phyloP scores from a whole-genome alignment of 2,797 vertebrate species.

The Rhodeus uyekii region DNA sequence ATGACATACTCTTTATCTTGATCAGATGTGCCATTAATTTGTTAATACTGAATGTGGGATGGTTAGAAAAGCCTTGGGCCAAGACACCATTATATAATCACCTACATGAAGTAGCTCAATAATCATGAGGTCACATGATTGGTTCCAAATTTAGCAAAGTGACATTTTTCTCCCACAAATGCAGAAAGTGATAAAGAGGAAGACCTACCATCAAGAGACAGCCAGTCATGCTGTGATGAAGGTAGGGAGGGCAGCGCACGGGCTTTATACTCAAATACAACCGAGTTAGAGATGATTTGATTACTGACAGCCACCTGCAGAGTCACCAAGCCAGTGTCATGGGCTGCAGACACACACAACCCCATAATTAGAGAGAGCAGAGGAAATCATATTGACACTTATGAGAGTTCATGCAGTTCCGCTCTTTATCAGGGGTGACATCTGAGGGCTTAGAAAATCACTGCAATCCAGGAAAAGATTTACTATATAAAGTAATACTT shows the following conservation, averaged over 20 bases:
- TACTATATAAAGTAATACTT: background rate
- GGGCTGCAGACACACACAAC: slow-evolving; percentile 76
- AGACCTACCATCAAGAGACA: slow-evolving; percentile 93
- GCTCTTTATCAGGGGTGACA: background rate
- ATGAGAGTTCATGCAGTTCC: slow-evolving; percentile 42
- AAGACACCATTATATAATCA: slow-evolving; percentile 33
- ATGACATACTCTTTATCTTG: background rate
- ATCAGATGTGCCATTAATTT: slow-evolving; percentile 22
- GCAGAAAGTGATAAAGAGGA: background rate
- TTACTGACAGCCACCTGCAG: slow-evolving; percentile 98
- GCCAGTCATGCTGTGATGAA: slow-evolving; percentile 98
- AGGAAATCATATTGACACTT: background rate
- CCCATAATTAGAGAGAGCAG: slow-evolving; percentile 49
- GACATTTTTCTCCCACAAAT: background rate
- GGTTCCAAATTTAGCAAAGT: slow-evolving; percentile 13
- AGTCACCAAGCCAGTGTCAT: slow-evolving; percentile 97
- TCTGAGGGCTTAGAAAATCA: slow-evolving; percentile 1
- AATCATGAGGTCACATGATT: background rate
- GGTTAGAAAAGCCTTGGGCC: slow-evolving; percentile 48
- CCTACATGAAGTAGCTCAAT: slow-evolving; percentile 21
- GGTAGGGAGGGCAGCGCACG: slow-evolving; percentile 95
- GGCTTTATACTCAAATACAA: slow-evolving; percentile 99
- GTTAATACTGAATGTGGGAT: slow-evolving; percentile 43
- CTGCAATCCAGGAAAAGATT: background rate
- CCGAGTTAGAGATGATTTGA: slow-evolving; percentile 99